Base-by-base conservation (phyloP, 2,113 vertebrate species). In the Anthoscopus minutus region DNA sequence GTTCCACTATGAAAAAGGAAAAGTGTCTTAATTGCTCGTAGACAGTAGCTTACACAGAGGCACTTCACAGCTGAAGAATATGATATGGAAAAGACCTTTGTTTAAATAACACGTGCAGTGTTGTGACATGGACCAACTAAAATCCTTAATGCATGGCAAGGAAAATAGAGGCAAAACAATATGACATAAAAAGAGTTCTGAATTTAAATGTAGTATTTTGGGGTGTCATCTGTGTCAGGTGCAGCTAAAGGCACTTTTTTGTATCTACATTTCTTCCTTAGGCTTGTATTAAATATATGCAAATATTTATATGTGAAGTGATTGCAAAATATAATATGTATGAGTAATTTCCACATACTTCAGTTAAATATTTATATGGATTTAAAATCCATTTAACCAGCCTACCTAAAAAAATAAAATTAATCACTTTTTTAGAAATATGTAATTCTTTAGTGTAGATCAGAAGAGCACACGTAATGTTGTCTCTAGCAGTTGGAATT, bases 1-100 rank as follows among this genome's bases (percentile, higher is more conserved):
- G 60, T 76, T 94, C 73, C 71, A 44, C 62, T 81, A 74, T 62
- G 62, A 71, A 94, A 95, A 95, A 96, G 79, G 94, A 95, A 94
- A 96, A 95, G 83, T 62, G 44, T 89, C 73, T 93, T 94, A 81
- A 56, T 86, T 91, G 83, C 85, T 93, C 27, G 44, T 44, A 91
- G 88, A 91, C 93, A 93, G 93, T 91, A 93, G 88, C 56, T 96
- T 89, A 88, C 47, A 81, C 72, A 70, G 82, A 78, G 79, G 23
- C 79, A 57, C n/a, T 81, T 88, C 77, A 86, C 30, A 45, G 69
- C 65, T 92, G 89, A 92, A 94, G 91, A 97, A 96, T 83, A 90
- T 92, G 73, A 94, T 92, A 94, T 78, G 92, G 94, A 93, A 94
- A 92, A 92, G 65, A 80, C 14, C 35, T 72, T 66, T 58, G 53